phyloP scores from a whole-genome alignment of 2,797 vertebrate species.

The Podarcis siculus region DNA sequence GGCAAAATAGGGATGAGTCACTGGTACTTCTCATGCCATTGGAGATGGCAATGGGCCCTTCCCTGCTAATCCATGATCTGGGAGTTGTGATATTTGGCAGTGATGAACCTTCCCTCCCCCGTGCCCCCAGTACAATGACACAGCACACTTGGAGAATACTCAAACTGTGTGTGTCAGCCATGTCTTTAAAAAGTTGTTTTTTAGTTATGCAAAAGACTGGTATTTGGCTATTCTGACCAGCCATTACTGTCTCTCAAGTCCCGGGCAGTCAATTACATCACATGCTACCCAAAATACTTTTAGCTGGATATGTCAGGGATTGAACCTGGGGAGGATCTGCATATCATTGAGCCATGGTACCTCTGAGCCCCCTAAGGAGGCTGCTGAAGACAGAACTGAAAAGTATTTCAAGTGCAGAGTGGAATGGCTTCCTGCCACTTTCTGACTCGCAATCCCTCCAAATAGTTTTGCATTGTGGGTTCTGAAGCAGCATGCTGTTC shows the following conservation, averaged over 20 bases:
- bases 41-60: not conserved
- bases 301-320: not conserved
- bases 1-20: not conserved
- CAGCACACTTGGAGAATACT: not conserved
- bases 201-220: not conserved
- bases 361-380: not conserved
- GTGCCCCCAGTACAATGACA: not conserved
- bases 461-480: not conserved
- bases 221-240: not conserved
- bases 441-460: not conserved
- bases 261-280: not conserved
- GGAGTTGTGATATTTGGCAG: not conserved
- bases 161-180: not conserved
- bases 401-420: not conserved
- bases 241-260: not conserved
- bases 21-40: not conserved
- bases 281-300: not conserved
- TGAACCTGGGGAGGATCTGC: not conserved
- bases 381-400: not conserved
- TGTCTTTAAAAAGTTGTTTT: not conserved
- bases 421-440: not conserved
- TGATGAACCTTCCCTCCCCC: not conserved
- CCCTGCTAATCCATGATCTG: not conserved
- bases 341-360: not conserved
- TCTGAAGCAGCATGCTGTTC: not conserved